These are phyloP conservation scores for Villa cingulata DNA, from an alignment of 2,888 invertebrate genomes.

Conservation along the genomic window DNA sequence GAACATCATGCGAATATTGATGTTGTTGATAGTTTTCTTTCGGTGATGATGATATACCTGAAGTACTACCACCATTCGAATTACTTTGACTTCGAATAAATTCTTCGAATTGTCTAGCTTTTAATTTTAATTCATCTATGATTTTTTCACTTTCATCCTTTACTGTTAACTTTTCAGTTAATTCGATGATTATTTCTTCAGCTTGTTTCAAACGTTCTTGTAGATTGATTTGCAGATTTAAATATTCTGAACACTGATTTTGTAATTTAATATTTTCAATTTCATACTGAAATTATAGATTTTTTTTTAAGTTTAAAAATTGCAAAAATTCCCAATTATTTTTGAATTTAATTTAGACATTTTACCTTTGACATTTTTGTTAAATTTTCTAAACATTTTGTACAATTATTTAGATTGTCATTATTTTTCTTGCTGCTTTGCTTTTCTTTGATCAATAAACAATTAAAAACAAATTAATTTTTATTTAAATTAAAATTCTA, in stretches of 20 bases:
- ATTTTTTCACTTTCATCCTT: slow-evolving; percentile 45
- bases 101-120: slow-evolving; percentile 50
- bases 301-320: slow-evolving; percentile 1
- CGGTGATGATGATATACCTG: slow-evolving; percentile 19
- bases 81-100: slow-evolving; percentile 44
- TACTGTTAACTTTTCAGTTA: slow-evolving; percentile 30
- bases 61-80: slow-evolving; percentile 20
- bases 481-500: too few species aligned
- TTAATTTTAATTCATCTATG: slow-evolving; percentile 45
- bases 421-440: slow-evolving; percentile 4
- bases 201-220: slow-evolving; percentile 27
- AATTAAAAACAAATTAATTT: neutral
- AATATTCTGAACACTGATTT: slow-evolving; percentile 23
- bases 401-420: slow-evolving; percentile 21
- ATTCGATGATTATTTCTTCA: slow-evolving; percentile 24
- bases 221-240: slow-evolving; percentile 25
- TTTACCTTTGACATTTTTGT: slow-evolving; percentile 28
- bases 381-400: slow-evolving; percentile 26
- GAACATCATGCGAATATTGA: slow-evolving; percentile 3
- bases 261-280: slow-evolving; percentile 28
- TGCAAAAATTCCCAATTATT: neutral
- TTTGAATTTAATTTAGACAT: too few species aligned
- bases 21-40: too few species aligned
- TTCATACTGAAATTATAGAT: slow-evolving; percentile 26
- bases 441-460: slow-evolving; percentile 10